Evolutionary conservation across 2,113 vertebrate genomes (phyloP), one percentile per base, ranked within the genome.

Genomic region (Pteruthius melanotis): DNA sequence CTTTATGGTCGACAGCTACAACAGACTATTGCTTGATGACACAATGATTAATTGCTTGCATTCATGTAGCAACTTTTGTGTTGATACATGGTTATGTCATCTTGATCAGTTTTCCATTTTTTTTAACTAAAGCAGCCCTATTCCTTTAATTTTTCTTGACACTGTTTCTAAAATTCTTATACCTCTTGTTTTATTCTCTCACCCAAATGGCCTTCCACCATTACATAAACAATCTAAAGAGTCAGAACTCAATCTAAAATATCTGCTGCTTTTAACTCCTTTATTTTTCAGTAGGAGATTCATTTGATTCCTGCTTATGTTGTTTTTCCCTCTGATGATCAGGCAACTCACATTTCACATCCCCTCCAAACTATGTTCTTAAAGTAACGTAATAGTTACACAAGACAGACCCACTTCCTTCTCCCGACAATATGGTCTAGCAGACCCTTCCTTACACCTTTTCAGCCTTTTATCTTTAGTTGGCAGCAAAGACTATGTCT

Each of bases 141-240:
- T 57, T 95, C 54, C 45, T 88, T 95, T 94, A 57, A 86, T 80
- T 71, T 77, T 75, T 72, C 59, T 83, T 90, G 59, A 50, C n/a
- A 50, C 22, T 8, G 81, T 80, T 92, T 86, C 42, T 76, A 86
- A 90, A 83, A 45, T 59, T 57, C 83, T 84, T 81, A 13, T 3
- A 68, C 44, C 35, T 80, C 23, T 52, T 74, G 14, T 56, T 90
- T 83, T 90, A 64, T 52, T 89, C 52, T 89, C 31, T 64, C 30
- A 1, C n/a, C 49, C 68, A 61, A 86, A 83, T 12, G 92, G 40
- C 52, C 65, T 93, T 79, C 49, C n/a, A 37, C 44, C 44, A 45
- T 90, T 86, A 76, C 39, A 79, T 79, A 71, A 66, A 86, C 21
- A 71, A 75, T 68, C 37, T 69, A 53, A 54, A 54, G 50, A 83